Evolutionary conservation across 1,140 invertebrate genomes (phyloP).

Genomic region (Leptinotarsa undecemlineata): DNA sequence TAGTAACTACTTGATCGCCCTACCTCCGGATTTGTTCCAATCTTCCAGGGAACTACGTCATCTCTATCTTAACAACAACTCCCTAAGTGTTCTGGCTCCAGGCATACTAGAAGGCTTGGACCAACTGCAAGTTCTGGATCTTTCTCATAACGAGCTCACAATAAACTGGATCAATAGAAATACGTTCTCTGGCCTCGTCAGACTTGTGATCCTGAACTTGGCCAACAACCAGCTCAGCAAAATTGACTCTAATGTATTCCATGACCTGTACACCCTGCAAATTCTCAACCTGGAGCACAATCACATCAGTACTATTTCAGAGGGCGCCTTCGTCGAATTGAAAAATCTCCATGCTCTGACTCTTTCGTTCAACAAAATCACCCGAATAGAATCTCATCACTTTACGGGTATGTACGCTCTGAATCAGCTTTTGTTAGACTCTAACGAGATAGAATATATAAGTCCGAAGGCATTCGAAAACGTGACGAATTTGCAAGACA

Average conservation of each 20-base stretch:
- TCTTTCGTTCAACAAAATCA: constrained; percentile 73
- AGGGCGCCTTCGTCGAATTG: constrained; percentile 74
- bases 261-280: constrained; percentile 75
- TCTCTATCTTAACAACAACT: constrained; percentile 80
- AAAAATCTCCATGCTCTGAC: constrained; percentile 77
- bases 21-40: constrained; percentile 75
- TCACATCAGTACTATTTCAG: constrained; percentile 70
- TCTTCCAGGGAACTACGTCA: constrained; percentile 68
- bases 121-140: constrained; percentile 75
- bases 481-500: constrained; percentile 76
- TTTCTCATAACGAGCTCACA: constrained; percentile 77
- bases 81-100: constrained; percentile 73
- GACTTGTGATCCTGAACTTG: constrained; percentile 76
- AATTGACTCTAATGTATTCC: constrained; percentile 74
- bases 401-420: constrained; percentile 74
- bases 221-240: constrained; percentile 72
- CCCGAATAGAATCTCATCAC: constrained; percentile 69
- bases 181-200: constrained; percentile 73
- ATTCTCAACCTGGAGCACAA: constrained; percentile 78
- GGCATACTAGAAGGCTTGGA: constrained; percentile 76
- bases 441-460: constrained; percentile 72
- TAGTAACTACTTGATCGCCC: constrained; percentile 72
- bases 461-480: constrained; percentile 78
- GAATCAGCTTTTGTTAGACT: constrained; percentile 73
- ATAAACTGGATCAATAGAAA: constrained; percentile 78